phyloP scores from a whole-genome alignment of 2,113 vertebrate species.

The Numida meleagris region DNA sequence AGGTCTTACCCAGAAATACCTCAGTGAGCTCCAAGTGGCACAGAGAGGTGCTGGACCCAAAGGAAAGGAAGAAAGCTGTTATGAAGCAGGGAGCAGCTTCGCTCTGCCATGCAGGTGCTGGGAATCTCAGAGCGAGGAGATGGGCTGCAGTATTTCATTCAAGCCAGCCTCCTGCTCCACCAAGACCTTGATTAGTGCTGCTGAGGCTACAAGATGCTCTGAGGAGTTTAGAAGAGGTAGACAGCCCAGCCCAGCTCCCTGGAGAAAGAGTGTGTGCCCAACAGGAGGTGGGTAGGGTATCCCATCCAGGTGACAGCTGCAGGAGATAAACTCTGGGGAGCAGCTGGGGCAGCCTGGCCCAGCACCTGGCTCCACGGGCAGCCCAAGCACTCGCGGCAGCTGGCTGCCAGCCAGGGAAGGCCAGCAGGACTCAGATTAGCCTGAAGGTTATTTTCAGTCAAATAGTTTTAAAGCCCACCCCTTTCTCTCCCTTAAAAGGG shows the following conservation, averaged over 20 bases:
- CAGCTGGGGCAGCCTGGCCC: not conserved
- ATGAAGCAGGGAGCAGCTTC: not conserved
- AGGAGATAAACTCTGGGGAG: not conserved
- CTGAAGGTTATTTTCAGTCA: conserved; percentile 62
- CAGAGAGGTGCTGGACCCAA: not conserved
- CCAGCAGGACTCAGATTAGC: conserved; percentile 38
- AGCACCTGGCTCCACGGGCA: not conserved
- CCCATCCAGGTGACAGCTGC: not conserved
- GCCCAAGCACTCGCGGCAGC: not conserved
- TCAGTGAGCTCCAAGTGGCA: not conserved
- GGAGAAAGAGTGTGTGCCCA: not conserved
- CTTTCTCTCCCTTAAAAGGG: conserved; percentile 27
- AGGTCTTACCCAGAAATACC: not conserved
- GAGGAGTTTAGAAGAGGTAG: not conserved
- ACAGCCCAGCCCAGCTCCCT: not conserved
- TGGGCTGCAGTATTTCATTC: not conserved
- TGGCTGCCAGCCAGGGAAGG: conserved; percentile 5
- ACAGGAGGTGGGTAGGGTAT: not conserved
- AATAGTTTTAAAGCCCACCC: conserved; percentile 22
- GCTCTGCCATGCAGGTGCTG: not conserved
- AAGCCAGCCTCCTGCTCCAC: not conserved
- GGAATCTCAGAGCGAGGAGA: rapidly evolving
- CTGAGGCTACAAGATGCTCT: not conserved
- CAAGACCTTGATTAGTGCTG: not conserved
- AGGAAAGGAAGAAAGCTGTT: not conserved